Conservation (phyloP, 1,140 invertebrate genomes). For the Zaprionus tsacasi region DNA sequence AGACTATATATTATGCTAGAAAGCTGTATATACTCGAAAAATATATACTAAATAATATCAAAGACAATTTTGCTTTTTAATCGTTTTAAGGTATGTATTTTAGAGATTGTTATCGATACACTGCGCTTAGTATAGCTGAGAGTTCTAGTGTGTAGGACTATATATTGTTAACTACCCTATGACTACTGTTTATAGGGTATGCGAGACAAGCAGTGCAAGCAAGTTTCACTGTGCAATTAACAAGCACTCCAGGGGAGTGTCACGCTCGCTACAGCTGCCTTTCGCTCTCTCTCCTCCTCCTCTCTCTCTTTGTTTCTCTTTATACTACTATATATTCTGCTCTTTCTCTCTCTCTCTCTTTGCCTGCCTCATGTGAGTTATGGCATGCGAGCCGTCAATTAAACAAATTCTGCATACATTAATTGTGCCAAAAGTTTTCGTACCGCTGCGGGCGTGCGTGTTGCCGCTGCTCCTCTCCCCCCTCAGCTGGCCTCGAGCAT, state of each 20-base stretch:
- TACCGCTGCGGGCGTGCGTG: constrained; percentile 26
- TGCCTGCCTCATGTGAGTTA: constrained; percentile 30
- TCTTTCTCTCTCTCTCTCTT: background rate
- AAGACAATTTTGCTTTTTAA: too few relatives aligned
- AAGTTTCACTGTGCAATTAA: constrained; percentile 46
- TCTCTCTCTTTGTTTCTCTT: background rate
- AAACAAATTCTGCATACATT: constrained; percentile 78
- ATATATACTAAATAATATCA: too few relatives aligned
- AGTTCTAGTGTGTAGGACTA: background rate
- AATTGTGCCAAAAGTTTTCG: constrained; percentile 72
- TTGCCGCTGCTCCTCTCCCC: background rate
- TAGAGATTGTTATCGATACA: too few relatives aligned
- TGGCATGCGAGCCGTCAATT: constrained; percentile 77
- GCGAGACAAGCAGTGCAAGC: constrained; percentile 9
- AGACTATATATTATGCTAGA: too few relatives aligned
- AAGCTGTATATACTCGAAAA: too few relatives aligned
- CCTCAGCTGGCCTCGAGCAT: background rate
- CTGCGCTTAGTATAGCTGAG: too few relatives aligned
- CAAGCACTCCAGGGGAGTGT: constrained; percentile 28
- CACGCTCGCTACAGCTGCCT: background rate
- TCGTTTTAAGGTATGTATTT: too few relatives aligned
- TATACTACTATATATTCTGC: background rate
- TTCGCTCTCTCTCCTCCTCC: background rate
- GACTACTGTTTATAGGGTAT: constrained; percentile 17
- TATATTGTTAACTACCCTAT: background rate